Base-by-base conservation (phyloP, 1,140 invertebrate genomes). In the Drosophila subpulchrella region DNA sequence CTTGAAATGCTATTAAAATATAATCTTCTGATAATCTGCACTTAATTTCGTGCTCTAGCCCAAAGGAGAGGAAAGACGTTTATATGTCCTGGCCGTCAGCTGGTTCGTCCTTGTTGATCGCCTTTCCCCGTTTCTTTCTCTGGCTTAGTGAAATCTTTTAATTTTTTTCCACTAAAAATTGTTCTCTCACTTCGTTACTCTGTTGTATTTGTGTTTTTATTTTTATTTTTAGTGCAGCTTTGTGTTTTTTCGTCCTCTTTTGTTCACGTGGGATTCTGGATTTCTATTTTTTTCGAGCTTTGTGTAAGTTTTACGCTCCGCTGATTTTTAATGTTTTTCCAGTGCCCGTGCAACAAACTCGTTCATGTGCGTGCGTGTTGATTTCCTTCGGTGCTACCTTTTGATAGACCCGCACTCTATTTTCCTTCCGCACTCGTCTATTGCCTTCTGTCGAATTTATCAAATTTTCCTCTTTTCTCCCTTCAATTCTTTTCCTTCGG, bases 1-100 rank as follows among this genome's bases (percentile, higher is more conserved):
- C 84, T 89, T 88, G 84, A 88, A 88, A 88, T 88, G 84, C 84
- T 88, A 88, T 88, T 88, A 88, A 88, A 88, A 88, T 88, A 88
- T 88, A 89, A 88, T 88, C 84, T 88, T 71, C 84, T 88, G 84
- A 88, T 88, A 88, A 88, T 88, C 84, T 88, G 73, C 84, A 88
- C 84, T 89, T 88, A 89, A 88, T 88, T 89, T 88, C 80, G 76
- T 83, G 76, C 79, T 82, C 51, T 68, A 57, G 44, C 50, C 78
- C 44, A 65, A 73, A 41, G 72, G 56, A 50, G 41, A 50, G 42
- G 36, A 51, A 58, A 74, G 57, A 65, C 42, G 46, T 57, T 75
- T 67, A 42, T 51, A 30, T 53, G 41, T 60, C 57, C 41, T 47
- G 50, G 74, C 68, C 78, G 75, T 83, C 81, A 86, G 81, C 63